Evolutionary conservation across 2,113 vertebrate species (phyloP), one percentile per base, ranked within the genome.

Genomic region (Saimiri boliviensis): DNA sequence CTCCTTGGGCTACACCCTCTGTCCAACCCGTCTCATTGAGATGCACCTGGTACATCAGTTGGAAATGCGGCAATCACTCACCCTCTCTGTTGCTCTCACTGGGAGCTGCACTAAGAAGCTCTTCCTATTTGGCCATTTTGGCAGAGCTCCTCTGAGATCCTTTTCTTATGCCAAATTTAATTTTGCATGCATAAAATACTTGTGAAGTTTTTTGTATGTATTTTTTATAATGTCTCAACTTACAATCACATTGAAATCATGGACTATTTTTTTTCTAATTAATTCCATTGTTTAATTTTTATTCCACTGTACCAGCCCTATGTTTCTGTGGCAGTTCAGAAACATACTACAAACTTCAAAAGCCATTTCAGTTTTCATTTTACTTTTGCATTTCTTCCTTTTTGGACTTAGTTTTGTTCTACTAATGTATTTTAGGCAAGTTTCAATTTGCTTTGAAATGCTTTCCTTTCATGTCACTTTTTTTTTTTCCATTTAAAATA

Each of bases 391-490:
- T 70, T 94, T 96, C 23, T 92, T 94, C 52, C 40, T 42, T 42
- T 58, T 45, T 94, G 32, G 7, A 58, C 17, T 74, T 27, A 32
- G 23, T 47, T 79, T 91, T 66, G 45, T 92, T 89, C 37, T 25
- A 68, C 16, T 88, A 79, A 70, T 85, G n/a, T 74, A 73, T 86
- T 85, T 47, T 56, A 54, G 58, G 8, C 60, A 70, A 87, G 2
- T 16, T 76, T 70, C 42, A 19, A 37, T 74, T 81, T 94, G 9
- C 76, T 94, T 95, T 94, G 88, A 97, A 92, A 93, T 73, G 16
- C 16, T 92, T 94, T 40, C 49, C 20, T 93, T 93, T 95, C 10
- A 70, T 84, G 54, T 42, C 35, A 92, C 5, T 77, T 8, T 66
- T 88, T 47, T n/a, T 45, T 35, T 86, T 74, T 63, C 32, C 47